Conservation (phyloP, 2,888 invertebrate genomes). For the Cephus runcator region DNA sequence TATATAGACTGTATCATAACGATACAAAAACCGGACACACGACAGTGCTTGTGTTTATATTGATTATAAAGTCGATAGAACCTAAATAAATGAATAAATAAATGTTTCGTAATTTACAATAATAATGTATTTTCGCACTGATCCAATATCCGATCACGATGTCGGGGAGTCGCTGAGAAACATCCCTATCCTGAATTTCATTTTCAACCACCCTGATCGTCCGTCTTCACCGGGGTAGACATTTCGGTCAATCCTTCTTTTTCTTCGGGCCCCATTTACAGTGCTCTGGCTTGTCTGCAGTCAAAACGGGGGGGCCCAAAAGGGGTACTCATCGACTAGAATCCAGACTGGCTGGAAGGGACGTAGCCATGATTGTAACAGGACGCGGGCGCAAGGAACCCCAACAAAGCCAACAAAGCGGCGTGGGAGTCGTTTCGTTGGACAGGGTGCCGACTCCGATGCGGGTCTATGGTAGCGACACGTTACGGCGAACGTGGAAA, state of each 20-base stretch:
- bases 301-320: background rate
- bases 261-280: background rate
- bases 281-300: background rate
- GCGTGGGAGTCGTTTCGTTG: conserved; percentile 4
- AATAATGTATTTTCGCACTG: conserved; percentile 3
- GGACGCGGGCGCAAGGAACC: conserved; percentile 31
- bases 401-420: conserved; percentile 27
- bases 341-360: conserved; percentile 1
- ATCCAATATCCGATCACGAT: background rate
- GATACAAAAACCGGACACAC: conserved; percentile 49
- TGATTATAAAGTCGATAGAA: conserved; percentile 52
- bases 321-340: background rate
- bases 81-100: conserved; percentile 53
- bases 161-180: background rate
- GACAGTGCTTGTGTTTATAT: conserved; percentile 61
- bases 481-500: background rate
- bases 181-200: background rate
- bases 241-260: background rate
- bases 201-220: background rate
- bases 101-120: conserved; percentile 54
- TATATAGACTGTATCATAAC: conserved; percentile 59
- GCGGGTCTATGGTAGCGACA: conserved; percentile 3
- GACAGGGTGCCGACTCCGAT: background rate
- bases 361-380: conserved; percentile 26
- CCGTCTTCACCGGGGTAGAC: background rate